phyloP scores from a whole-genome alignment of 2,888 invertebrate genomes.

The Callimorpha dominula region DNA sequence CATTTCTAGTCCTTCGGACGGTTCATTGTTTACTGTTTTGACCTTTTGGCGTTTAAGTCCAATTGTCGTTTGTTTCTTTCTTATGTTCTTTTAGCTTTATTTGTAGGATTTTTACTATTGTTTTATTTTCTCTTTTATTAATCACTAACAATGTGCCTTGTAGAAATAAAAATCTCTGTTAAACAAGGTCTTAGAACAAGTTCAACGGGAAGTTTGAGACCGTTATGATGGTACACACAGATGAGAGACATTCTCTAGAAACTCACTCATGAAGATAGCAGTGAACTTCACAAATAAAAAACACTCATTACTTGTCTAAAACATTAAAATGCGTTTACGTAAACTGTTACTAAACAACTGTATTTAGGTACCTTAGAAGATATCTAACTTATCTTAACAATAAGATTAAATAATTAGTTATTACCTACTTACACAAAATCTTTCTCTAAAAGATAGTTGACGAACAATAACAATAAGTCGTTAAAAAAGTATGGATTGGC shows the following conservation, averaged over 20 bases:
- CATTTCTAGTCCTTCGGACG: conserved; percentile 46
- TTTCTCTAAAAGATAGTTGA: not conserved
- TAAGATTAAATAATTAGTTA: not conserved
- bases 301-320: conserved; percentile 22
- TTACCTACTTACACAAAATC: not conserved
- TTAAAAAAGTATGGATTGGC: no score
- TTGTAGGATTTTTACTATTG: conserved; percentile 18
- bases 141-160: conserved; percentile 35
- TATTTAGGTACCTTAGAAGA: no score
- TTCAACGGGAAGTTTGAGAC: conserved; percentile 57
- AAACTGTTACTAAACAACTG: not conserved
- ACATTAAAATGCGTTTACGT: not conserved
- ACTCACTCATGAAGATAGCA: conserved; percentile 8
- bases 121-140: conserved; percentile 23
- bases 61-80: conserved; percentile 26
- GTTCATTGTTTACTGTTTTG: conserved; percentile 60
- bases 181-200: conserved; percentile 54
- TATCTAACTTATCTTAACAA: not conserved
- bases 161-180: conserved; percentile 40
- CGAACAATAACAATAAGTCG: not conserved
- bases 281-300: not conserved
- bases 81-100: conserved; percentile 23
- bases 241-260: conserved; percentile 31
- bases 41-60: conserved; percentile 46
- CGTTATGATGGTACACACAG: conserved; percentile 58